Conservation (phyloP, 1,140 invertebrate genomes). For the Arctopsyche grandis region DNA sequence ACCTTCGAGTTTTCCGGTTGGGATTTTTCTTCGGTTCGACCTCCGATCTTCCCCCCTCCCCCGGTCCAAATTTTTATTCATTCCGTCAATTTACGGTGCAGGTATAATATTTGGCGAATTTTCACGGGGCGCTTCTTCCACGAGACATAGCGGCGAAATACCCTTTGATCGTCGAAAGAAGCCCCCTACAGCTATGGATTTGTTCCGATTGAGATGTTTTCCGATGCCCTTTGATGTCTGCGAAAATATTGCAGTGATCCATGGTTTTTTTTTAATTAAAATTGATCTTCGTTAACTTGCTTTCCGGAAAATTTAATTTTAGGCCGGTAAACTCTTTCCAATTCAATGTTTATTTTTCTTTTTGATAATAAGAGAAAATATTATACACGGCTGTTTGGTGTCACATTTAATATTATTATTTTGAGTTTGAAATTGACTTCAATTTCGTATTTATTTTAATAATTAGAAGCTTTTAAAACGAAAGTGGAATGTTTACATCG, state of each 20-base stretch:
- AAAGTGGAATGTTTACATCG: too few species aligned
- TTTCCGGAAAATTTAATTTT: background rate
- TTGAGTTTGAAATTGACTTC: too few species aligned
- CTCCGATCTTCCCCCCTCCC: background rate
- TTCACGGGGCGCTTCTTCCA: slow-evolving; percentile 5
- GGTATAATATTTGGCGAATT: slow-evolving; percentile 43
- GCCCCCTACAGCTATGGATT: slow-evolving; percentile 13
- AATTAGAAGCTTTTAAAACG: too few species aligned
- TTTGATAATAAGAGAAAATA: background rate
- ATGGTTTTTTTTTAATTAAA: slow-evolving; percentile 13
- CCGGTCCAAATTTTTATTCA: slow-evolving; percentile 42
- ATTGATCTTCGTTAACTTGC: slow-evolving; percentile 4
- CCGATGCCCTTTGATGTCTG: slow-evolving; percentile 27
- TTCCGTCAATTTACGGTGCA: slow-evolving; percentile 45
- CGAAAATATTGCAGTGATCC: slow-evolving; percentile 12
- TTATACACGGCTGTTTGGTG: too few species aligned
- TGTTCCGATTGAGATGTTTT: slow-evolving; percentile 18
- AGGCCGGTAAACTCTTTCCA: background rate
- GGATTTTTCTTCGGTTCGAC: background rate
- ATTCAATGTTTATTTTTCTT: background rate
- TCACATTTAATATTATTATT: too few species aligned
- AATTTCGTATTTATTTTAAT: too few species aligned
- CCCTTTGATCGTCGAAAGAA: slow-evolving; percentile 12
- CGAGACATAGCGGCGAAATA: slow-evolving; percentile 19
- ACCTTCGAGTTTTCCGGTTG: slow-evolving; percentile 5